Conservation (phyloP, 2,797 vertebrate genomes). For the Scolopax rusticola region DNA sequence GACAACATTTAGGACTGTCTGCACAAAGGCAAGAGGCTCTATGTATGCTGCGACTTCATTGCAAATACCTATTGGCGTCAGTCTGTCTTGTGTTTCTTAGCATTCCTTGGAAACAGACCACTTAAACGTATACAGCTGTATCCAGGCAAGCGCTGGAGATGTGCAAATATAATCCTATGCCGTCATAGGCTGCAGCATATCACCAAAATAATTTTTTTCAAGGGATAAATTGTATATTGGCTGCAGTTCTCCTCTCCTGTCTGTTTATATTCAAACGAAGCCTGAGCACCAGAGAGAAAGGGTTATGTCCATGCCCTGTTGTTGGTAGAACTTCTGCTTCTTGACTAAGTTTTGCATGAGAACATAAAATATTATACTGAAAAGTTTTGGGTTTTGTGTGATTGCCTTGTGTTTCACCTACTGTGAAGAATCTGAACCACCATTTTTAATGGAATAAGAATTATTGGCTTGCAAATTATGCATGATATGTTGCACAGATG, state of each 20-base stretch:
- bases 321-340: neutral
- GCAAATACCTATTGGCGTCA: neutral
- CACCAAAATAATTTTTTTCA: neutral
- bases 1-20: neutral
- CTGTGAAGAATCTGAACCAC: neutral
- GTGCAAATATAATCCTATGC: neutral
- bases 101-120: neutral
- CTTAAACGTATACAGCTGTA: neutral
- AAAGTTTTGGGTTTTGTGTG: neutral
- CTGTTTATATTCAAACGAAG: neutral
- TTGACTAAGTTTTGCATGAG: neutral
- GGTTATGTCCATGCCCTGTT: rapidly evolving
- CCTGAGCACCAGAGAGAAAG: neutral
- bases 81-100: neutral
- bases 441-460: neutral
- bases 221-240: neutral
- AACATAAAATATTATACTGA: neutral
- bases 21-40: neutral
- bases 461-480: neutral
- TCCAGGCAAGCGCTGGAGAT: neutral
- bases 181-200: neutral
- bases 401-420: neutral
- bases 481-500: neutral
- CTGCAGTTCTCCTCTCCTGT: neutral
- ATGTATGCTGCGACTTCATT: neutral